These are phyloP conservation scores for Daubentonia madagascariensis DNA, from an alignment of 2,113 vertebrate species.

Conservation along the genomic window DNA sequence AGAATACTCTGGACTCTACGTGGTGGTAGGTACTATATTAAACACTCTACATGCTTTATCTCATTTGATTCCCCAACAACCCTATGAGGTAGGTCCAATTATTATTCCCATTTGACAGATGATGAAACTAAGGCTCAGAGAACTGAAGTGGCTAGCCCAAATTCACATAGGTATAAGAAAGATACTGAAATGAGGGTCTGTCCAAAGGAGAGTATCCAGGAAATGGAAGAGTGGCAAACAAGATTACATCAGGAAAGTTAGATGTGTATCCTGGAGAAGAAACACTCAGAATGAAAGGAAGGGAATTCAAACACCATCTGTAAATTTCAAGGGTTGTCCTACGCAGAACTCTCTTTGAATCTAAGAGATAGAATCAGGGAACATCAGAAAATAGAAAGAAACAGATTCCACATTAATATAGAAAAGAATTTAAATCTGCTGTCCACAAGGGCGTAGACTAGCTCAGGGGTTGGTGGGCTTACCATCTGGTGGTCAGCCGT, in stretches of 20 bases:
- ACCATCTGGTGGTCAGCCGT: not conserved
- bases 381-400: not conserved
- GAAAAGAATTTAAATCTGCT: not conserved
- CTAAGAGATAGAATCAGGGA: not conserved
- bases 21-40: not conserved
- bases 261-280: not conserved
- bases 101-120: slow-evolving; percentile 20
- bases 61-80: slow-evolving; percentile 6
- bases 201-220: not conserved
- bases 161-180: not conserved
- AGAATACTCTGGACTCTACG: not conserved
- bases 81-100: not conserved
- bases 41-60: not conserved
- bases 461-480: not conserved
- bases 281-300: not conserved
- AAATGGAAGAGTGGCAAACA: not conserved
- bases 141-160: not conserved
- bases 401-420: not conserved
- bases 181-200: not conserved
- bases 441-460: not conserved
- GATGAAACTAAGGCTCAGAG: slow-evolving; percentile 1
- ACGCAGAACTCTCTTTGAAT: not conserved
- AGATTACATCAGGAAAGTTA: not conserved
- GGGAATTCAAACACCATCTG: not conserved
- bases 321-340: not conserved